Conservation (phyloP, 2,888 invertebrate genomes). For the Tanytarsus gracilentus region DNA sequence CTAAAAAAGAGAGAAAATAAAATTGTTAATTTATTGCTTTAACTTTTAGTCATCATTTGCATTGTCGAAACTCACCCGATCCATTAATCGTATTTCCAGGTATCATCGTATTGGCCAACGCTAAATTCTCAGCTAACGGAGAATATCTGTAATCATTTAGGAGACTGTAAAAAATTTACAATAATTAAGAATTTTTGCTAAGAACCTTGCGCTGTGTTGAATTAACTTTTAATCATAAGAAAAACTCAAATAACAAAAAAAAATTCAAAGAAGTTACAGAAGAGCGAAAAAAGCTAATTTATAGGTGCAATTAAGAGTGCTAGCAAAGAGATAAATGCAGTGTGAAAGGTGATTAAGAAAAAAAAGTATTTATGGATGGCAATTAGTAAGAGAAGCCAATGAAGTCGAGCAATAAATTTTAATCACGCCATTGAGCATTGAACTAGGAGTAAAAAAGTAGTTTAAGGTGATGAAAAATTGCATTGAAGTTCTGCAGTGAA, state of each 20-base stretch:
- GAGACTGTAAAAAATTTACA: constrained; percentile 18
- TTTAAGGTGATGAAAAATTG: too few species aligned
- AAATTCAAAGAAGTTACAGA: background rate
- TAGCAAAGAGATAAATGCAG: too few species aligned
- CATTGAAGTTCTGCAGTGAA: too few species aligned
- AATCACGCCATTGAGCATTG: too few species aligned
- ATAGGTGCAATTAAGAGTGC: too few species aligned
- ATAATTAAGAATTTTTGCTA: constrained; percentile 17
- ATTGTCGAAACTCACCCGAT: constrained; percentile 47
- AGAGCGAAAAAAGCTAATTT: background rate
- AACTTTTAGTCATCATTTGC: constrained; percentile 59
- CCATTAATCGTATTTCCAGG: constrained; percentile 70
- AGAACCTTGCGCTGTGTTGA: constrained; percentile 22
- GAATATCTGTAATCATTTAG: constrained; percentile 54
- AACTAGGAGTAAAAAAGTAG: too few species aligned
- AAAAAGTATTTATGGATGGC: too few species aligned
- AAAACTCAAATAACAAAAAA: constrained; percentile 1
- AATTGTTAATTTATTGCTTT: constrained; percentile 33
- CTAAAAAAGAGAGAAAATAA: constrained; percentile 37
- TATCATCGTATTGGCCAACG: constrained; percentile 65
- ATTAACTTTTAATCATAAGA: too few species aligned
- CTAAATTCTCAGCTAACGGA: constrained; percentile 75
- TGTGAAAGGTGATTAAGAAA: too few species aligned
- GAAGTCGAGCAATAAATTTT: too few species aligned
- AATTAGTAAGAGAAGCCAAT: too few species aligned